These are phyloP conservation scores for Alsophila aescularia DNA, from an alignment of 2,888 invertebrate species.

Conservation along the genomic window DNA sequence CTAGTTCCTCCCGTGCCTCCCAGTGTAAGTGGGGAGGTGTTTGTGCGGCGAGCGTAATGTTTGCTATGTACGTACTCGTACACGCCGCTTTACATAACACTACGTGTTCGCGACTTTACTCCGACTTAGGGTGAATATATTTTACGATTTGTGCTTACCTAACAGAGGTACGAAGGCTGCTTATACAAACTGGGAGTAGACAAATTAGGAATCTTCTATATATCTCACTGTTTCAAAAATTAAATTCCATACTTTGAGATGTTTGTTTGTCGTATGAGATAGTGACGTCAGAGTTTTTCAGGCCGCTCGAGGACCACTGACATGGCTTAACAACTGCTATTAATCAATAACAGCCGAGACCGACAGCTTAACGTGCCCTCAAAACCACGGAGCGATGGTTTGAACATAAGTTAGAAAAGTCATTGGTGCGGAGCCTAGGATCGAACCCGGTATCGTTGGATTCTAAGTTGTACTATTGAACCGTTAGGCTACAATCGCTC, in stretches of 20 bases:
- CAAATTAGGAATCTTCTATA: not conserved
- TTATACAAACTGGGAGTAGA: not conserved
- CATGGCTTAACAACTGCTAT: no score
- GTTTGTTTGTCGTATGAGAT: no score
- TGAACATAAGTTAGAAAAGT: no score
- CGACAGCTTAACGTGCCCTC: no score
- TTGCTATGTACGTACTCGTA: constrained; percentile 35
- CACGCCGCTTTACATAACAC: constrained; percentile 30
- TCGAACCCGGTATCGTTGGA: no score
- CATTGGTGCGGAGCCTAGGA: no score
- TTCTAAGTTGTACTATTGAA: no score
- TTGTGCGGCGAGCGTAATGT: constrained; percentile 37
- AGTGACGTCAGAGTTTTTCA: no score
- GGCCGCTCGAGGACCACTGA: no score
- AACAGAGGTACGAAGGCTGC: constrained; percentile 4
- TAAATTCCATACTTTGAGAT: not conserved
- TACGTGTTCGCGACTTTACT: constrained; percentile 23
- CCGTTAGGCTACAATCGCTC: no score
- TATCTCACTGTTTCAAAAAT: not conserved
- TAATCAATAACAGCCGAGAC: no score
- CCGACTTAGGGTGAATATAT: constrained; percentile 24
- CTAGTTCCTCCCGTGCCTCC: not conserved
- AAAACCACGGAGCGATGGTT: no score
- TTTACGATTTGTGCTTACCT: constrained; percentile 22
- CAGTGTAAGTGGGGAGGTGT: constrained; percentile 19